Base-by-base conservation (phyloP, 2,797 vertebrate genomes). In the Takifugu rubripes region DNA sequence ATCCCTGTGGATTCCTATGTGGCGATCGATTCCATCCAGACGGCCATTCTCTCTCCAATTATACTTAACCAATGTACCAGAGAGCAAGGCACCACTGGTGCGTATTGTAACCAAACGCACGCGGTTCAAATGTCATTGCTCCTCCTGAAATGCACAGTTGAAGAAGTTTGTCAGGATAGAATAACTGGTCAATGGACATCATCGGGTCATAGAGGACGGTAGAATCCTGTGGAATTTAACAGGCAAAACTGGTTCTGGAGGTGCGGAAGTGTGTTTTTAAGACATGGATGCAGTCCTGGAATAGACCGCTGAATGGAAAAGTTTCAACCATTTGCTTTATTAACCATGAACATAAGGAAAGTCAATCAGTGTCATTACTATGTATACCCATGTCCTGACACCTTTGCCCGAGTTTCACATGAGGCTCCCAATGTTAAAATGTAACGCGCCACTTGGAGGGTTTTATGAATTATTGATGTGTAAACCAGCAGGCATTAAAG, bases 281-380 rank as follows among this genome's bases (percentile, higher is more conserved):
- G 1, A 40, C 44, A 46, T 6, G 42, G 42, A 50, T 29, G 25
- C 17, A 52, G n/a, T 24, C 49, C 72, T 26, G 58, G 77, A 83
- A 62, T 66, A 74, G 66, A 27, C 61, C 60, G 71, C 60, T 43
- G 67, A 75, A 55, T 60, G 77, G 80, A 87, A 90, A 87, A 52
- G 56, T 72, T 81, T 70, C 74, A 82, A 54, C 65, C 55, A 49
- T 86, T 78, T 57, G 63, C 68, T 84, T 81, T 79, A 83, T 80
- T 77, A 83, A 84, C 78, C 74, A 68, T 33, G 74, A 73, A 71
- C 74, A 66, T 66, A 59, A 66, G 77, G 57, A 72, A 82, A 79
- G 79, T 81, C 72, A 84, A 78, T 82, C 77, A 79, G 74, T 81
- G 68, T 61, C 83, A 84, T 90, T 84, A 87, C 82, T 87, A 89